Conservation (phyloP, 2,797 vertebrate genomes). For the Alexandromys oeconomus region DNA sequence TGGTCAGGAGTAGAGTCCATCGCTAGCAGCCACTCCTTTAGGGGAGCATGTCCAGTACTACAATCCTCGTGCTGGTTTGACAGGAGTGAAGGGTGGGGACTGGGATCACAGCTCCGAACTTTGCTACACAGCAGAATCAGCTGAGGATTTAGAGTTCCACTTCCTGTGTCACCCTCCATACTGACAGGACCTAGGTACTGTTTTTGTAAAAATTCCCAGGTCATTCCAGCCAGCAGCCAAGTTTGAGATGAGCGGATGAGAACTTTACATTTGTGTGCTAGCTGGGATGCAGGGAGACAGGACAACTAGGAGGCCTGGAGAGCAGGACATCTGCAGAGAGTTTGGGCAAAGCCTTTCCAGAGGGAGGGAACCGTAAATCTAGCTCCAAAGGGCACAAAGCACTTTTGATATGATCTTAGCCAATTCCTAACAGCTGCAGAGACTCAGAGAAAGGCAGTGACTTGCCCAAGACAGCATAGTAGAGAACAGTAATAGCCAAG, state of each 20-base stretch:
- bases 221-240: background rate
- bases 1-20: background rate
- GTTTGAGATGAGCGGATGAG: background rate
- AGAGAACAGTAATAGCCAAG: background rate
- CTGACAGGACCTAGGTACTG: background rate
- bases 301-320: background rate
- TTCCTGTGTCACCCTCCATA: rapidly evolving
- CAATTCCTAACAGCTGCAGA: background rate
- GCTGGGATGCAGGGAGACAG: background rate
- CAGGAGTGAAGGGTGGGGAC: background rate
- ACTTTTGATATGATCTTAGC: background rate
- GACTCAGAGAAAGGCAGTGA: background rate
- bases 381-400: background rate
- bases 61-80: background rate
- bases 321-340: background rate
- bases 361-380: background rate
- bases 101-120: background rate
- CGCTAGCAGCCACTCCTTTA: no score
- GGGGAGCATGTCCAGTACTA: background rate
- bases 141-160: background rate
- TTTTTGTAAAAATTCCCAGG: background rate
- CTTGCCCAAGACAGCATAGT: background rate
- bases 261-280: background rate
- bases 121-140: background rate
- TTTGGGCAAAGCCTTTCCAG: background rate